These are phyloP conservation scores for Ethmia dodecea DNA, from an alignment of 2,888 invertebrate genomes.

Conservation along the genomic window DNA sequence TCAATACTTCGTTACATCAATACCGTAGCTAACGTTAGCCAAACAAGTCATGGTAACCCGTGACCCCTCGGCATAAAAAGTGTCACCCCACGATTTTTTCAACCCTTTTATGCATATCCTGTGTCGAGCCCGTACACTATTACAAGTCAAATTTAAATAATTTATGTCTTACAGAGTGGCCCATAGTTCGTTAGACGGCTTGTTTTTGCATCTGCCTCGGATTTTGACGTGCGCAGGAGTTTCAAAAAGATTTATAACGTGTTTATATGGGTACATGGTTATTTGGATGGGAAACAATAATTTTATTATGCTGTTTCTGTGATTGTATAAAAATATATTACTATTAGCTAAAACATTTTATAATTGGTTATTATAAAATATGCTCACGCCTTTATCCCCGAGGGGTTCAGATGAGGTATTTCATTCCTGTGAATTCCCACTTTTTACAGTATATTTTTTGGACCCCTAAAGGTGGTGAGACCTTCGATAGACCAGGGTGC, in stretches of 20 bases:
- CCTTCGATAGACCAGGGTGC: too few species aligned
- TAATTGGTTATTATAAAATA: too few species aligned
- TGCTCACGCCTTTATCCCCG: background rate
- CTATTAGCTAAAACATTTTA: too few species aligned
- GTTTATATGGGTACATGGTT: too few species aligned
- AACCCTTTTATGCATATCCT: slow-evolving; percentile 76
- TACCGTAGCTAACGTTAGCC: slow-evolving; percentile 51
- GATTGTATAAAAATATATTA: too few species aligned
- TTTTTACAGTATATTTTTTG: too few species aligned
- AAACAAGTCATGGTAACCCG: slow-evolving; percentile 37
- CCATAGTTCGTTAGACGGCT: slow-evolving; percentile 46
- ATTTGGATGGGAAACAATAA: too few species aligned
- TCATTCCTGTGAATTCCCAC: too few species aligned
- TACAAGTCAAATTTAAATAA: slow-evolving; percentile 77
- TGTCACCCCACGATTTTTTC: slow-evolving; percentile 62
- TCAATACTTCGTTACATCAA: slow-evolving; percentile 53
- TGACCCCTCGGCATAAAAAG: slow-evolving; percentile 61
- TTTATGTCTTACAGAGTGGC: slow-evolving; percentile 59
- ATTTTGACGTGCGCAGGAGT: slow-evolving; percentile 26
- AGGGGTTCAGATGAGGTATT: background rate
- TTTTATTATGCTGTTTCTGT: too few species aligned
- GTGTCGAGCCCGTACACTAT: slow-evolving; percentile 59
- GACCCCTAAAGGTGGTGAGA: too few species aligned
- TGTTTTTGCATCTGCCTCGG: slow-evolving; percentile 60
- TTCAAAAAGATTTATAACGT: slow-evolving; percentile 23